Conservation (phyloP, 2,797 vertebrate species). For the Premnoplex brunnescens region DNA sequence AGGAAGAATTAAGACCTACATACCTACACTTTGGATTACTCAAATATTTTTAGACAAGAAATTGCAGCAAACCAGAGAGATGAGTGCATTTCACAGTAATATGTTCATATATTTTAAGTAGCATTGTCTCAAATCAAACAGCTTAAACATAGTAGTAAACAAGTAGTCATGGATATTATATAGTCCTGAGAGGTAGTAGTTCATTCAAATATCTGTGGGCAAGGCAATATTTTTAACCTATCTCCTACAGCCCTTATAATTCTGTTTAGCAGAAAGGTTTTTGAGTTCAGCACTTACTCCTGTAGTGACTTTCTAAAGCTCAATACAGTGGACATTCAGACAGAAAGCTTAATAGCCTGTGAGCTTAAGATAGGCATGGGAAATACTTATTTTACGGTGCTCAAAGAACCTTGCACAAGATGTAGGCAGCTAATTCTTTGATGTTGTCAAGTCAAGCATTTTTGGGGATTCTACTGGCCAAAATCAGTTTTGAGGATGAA, state of each 20-base stretch:
- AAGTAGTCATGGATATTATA: not conserved
- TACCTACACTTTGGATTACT: not conserved
- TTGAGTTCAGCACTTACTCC: not conserved
- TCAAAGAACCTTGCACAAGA: not conserved
- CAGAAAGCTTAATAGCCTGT: not conserved
- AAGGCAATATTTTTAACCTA: not conserved
- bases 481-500: not conserved
- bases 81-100: not conserved
- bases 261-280: not conserved
- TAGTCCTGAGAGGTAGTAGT: not conserved
- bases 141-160: not conserved
- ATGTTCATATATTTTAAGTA: not conserved
- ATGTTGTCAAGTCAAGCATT: not conserved
- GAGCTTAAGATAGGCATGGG: not conserved
- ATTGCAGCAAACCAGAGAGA: not conserved
- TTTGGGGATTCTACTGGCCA: not conserved
- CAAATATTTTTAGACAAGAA: not conserved
- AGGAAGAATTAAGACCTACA: not conserved
- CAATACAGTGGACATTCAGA: not conserved
- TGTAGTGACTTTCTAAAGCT: not conserved
- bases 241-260: not conserved
- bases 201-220: not conserved
- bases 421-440: not conserved
- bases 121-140: not conserved
- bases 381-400: not conserved